A percentile compares a stretch with the other conserved stretches of the same genome.
Evolutionary conservation across 2,888 invertebrate genomes (phyloP).

Genomic region (Penaeus monodon): DNA sequence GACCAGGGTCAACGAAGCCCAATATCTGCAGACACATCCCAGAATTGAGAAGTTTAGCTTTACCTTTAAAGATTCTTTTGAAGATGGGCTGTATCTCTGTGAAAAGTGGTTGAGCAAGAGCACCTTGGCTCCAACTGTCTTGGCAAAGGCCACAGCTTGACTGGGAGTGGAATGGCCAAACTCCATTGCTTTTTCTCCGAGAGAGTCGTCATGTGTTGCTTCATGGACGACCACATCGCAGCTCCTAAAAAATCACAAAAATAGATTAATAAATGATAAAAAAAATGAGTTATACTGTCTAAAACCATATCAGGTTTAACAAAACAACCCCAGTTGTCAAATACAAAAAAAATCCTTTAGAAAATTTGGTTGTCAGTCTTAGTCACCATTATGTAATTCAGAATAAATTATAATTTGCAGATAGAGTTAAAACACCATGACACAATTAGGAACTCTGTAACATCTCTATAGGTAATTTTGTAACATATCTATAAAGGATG

Average conservation of each 20-base stretch:
- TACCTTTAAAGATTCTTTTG: slow-evolving; percentile 20
- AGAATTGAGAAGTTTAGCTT: neutral
- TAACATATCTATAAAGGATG: too few relatives aligned
- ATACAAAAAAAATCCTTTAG: too few relatives aligned
- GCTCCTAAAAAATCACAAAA: slow-evolving; percentile 62
- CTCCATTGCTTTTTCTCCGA: slow-evolving; percentile 67
- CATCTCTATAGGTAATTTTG: too few relatives aligned
- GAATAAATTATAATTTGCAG: too few relatives aligned
- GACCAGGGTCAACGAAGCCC: too few relatives aligned
- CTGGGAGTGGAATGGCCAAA: slow-evolving; percentile 71
- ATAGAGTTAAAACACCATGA: too few relatives aligned
- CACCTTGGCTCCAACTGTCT: slow-evolving; percentile 67
- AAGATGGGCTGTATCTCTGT: slow-evolving; percentile 67
- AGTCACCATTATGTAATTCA: too few relatives aligned
- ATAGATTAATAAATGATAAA: neutral
- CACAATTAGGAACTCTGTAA: too few relatives aligned
- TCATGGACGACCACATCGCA: slow-evolving; percentile 71
- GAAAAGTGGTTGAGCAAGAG: slow-evolving; percentile 71
- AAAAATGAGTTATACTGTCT: neutral
- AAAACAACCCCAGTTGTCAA: too few relatives aligned
- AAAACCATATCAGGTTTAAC: too few relatives aligned
- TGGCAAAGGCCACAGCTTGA: slow-evolving; percentile 70
- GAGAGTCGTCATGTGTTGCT: slow-evolving; percentile 67
- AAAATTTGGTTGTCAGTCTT: too few relatives aligned
- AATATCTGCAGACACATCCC: too few relatives aligned